Conservation (phyloP, 1,140 invertebrate species). For the Nephotettix cincticeps region DNA sequence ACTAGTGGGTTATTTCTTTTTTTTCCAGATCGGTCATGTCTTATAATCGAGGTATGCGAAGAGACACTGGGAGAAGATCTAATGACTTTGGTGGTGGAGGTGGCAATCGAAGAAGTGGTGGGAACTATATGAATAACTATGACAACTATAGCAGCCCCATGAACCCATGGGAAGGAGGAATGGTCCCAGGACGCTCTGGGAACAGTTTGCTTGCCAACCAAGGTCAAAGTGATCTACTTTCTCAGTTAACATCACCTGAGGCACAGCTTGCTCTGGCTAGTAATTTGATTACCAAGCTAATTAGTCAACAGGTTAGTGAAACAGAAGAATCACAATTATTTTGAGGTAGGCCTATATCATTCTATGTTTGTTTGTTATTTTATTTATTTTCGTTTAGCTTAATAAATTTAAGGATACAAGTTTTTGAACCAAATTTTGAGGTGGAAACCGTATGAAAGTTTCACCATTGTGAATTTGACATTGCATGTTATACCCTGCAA, state of each 20-base stretch:
- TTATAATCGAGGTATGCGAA: conserved; percentile 49
- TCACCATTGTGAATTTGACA: no score
- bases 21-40: conserved; percentile 42
- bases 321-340: no score
- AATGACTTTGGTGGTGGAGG: conserved; percentile 30
- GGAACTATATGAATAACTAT: conserved; percentile 15
- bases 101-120: conserved; percentile 38
- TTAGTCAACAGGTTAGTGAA: conserved; percentile 43
- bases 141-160: conserved; percentile 41
- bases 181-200: conserved; percentile 48
- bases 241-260: conserved; percentile 49
- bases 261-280: conserved; percentile 52
- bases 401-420: no score
- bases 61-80: conserved; percentile 47
- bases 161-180: conserved; percentile 53
- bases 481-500: no score
- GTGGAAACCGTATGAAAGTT: no score
- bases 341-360: no score
- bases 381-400: no score
- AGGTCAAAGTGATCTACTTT: conserved; percentile 47
- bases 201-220: conserved; percentile 49
- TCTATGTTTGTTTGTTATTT: no score
- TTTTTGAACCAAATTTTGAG: no score
- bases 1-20: no score
- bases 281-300: conserved; percentile 49